Base-by-base conservation (phyloP, 2,113 vertebrate species). In the Cacatua alba region DNA sequence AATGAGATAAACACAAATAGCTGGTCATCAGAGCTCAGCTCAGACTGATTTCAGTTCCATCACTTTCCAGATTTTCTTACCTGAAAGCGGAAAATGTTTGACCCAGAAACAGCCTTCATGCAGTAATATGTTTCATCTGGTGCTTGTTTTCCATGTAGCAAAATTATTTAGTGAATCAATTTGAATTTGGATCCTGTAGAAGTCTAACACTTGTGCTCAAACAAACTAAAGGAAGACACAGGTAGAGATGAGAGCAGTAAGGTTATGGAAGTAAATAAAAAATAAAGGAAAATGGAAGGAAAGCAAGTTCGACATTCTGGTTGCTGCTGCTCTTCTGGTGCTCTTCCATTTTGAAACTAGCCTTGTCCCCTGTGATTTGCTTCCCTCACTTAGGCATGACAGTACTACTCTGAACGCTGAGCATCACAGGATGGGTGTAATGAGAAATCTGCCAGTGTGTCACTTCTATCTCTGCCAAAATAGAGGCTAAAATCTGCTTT, bases 401-500 rank as follows among this genome's bases (percentile, higher is more conserved):
- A 77, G 31, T 92, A 82, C 76, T 72, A 19, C 88, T 90, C 44
- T 11, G 51, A 94, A 88, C 63, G 91, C 72, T 2, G 82, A 90
- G 48, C 82, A 88, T 88, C 70, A 85, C 94, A 94, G 41, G 64
- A 94, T 62, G 86, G 81, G 64, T 4, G 3, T 90, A 94, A 96
- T 80, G 83, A 94, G 81, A 97, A 95, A 86, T 81, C 82, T 95
- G 88, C 88, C 82, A 92, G 57, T 20, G 51, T 90, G 74, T 82
- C 65, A 67, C 53, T 93, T 78, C 43, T 83, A 15, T 46, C 75
- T 95, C 60, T 96, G 88, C 92, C 93, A 91, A 94, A 94, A 95
- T 64, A 93, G 90, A 93, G 81, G 65, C 88, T 93, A 95, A 90
- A 96, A 91, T 94, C 89, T 94, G 85, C 68, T 94, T 95, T 94